These are phyloP conservation scores for Leptonema lineaticorne DNA, from an alignment of 1,140 invertebrate species.

Conservation along the genomic window DNA sequence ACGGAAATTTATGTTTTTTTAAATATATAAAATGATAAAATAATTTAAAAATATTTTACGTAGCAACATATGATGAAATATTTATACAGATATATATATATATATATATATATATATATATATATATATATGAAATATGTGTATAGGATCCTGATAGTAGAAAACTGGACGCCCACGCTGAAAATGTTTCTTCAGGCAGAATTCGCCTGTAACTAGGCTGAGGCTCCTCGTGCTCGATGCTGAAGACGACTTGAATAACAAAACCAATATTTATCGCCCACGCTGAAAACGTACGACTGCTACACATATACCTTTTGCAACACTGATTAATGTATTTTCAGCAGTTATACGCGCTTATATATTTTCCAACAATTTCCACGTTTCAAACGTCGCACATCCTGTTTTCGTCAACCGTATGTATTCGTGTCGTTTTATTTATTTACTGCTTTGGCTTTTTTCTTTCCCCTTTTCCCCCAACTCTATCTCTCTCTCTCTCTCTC, in stretches of 20 bases:
- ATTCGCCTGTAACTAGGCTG: background rate
- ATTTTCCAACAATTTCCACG: too few species aligned
- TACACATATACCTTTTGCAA: background rate
- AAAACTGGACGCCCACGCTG: background rate
- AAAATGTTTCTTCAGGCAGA: background rate
- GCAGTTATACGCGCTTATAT: too few species aligned
- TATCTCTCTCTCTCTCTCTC: too few species aligned
- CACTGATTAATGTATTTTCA: slow-evolving; percentile 8
- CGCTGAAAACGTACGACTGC: slow-evolving; percentile 8
- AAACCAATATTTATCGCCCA: slow-evolving; percentile 23
- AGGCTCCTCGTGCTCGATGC: background rate
- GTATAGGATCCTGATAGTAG: background rate
- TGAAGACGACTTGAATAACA: slow-evolving; percentile 22
- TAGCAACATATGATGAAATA: background rate
- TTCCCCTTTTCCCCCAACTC: too few species aligned
- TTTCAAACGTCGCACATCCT: too few species aligned
- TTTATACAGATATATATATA: background rate
- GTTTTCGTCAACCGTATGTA: too few species aligned
- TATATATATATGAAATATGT: background rate
- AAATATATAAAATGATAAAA: background rate
- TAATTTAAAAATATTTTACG: background rate
- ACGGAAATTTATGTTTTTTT: background rate
- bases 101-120: background rate
- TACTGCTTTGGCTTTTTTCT: too few species aligned
- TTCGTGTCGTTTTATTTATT: too few species aligned